A percentile compares a stretch with the other conserved stretches of the same genome.
phyloP scores from a whole-genome alignment of 37 sponge, comb jelly and placozoan genomes.

The Crambe crambe region DNA sequence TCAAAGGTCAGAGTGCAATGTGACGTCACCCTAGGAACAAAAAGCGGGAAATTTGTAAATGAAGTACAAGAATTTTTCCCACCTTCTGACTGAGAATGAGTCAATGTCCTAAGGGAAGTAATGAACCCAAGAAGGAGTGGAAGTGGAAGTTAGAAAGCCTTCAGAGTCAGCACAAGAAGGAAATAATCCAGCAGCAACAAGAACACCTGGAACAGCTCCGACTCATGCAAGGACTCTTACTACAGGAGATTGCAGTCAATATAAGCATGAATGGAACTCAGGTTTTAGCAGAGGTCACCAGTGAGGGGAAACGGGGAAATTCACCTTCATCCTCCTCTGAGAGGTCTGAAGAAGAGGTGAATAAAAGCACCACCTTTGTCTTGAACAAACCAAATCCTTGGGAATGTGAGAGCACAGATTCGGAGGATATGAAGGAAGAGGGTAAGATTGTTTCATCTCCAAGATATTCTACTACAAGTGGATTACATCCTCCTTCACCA shows the following conservation, averaged over 20 bases:
- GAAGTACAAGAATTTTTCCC: neutral
- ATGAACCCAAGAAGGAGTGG: slow-evolving; percentile 17
- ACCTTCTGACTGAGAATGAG: neutral
- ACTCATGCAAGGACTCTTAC: slow-evolving; percentile 8
- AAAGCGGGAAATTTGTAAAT: neutral
- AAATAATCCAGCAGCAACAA: slow-evolving; percentile 30
- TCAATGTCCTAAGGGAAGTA: neutral
- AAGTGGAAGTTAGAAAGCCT: slow-evolving; percentile 11
- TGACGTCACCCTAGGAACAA: neutral
- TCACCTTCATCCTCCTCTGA: too few species aligned
- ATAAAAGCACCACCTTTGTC: too few species aligned
- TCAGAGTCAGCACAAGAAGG: slow-evolving; percentile 28
- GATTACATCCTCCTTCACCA: too few species aligned
- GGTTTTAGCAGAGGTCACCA: neutral
- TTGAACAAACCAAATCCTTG: too few species aligned
- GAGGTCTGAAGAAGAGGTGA: too few species aligned
- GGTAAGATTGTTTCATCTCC: too few species aligned
- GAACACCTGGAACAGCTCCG: slow-evolving; percentile 26
- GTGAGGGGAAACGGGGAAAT: too few species aligned
- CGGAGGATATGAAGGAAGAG: too few species aligned
- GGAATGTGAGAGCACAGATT: too few species aligned
- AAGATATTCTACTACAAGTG: too few species aligned
- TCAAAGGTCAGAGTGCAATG: neutral
- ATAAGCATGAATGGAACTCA: neutral
- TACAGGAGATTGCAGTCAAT: slow-evolving; percentile 12